These are phyloP conservation scores for Bathynomus jamesi DNA, from an alignment of 1,140 invertebrate species.

Conservation along the genomic window DNA sequence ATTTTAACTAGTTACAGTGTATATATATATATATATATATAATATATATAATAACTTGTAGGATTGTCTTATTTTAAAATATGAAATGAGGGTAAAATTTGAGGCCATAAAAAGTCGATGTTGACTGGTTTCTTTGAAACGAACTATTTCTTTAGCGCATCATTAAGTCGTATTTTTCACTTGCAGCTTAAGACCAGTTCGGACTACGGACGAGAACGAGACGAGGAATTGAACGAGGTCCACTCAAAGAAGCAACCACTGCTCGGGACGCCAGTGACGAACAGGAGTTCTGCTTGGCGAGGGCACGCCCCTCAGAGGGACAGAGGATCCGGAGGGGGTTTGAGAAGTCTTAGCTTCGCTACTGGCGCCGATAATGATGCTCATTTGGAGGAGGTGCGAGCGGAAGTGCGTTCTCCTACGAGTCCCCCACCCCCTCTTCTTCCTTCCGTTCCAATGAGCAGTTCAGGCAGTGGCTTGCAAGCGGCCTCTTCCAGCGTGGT, in stretches of 20 bases:
- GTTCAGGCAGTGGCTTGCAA: neutral
- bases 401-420: neutral
- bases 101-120: too few relatives aligned
- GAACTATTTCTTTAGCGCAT: too few relatives aligned
- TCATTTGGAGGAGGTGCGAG: neutral
- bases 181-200: neutral
- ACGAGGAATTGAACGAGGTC: slow-evolving; percentile 19
- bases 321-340: neutral
- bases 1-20: too few relatives aligned
- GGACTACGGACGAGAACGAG: slow-evolving; percentile 1
- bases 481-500: neutral
- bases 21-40: too few relatives aligned
- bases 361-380: neutral
- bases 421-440: neutral
- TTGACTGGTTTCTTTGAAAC: too few relatives aligned
- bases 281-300: neutral
- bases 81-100: too few relatives aligned
- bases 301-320: neutral
- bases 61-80: too few relatives aligned
- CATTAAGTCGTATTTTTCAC: too few relatives aligned
- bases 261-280: slow-evolving; percentile 8
- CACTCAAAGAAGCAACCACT: slow-evolving; percentile 7
- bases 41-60: too few relatives aligned
- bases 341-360: neutral
- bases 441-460: neutral